Evolutionary conservation across 2,113 vertebrate genomes (phyloP), one percentile per base, ranked within the genome.

Genomic region (Hemibagrus wyckioides): DNA sequence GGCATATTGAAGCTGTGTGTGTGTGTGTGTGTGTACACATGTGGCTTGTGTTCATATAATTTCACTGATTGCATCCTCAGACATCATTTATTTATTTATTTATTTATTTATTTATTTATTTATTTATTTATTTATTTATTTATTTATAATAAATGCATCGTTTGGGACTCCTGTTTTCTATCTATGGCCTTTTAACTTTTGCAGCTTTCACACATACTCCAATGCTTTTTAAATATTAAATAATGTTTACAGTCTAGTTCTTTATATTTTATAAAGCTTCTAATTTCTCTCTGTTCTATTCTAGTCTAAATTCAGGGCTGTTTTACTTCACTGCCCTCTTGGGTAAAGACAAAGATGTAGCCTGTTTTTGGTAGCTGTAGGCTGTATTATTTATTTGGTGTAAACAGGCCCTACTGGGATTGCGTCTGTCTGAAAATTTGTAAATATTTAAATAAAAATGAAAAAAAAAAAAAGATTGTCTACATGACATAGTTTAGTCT

Each of bases 311-410:
- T 17, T 77, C 28, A 0, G 15, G 44, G 25, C 28, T 77, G 13
- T 52, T 77, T 48, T 48, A 50, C 14, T 21, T n/a, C 6, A 5
- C 36, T 67, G 39, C n/a, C 56, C 21, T 82, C 39, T n/a, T 33
- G 28, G 13, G 36, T 17, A 48, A 50, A 33, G 67, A 23, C 44
- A n/a, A 14, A 39, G 21, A 10, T 44, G 25, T 36, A 0, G 67
- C 7, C 23, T 23, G 33, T 25, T 71, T n/a, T 73, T 15, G 13
- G 19, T n/a, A 10, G 30, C 39, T n/a, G 83, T 59, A 56, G 57
- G 83, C 30, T 84, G 23, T 59, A 75, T 84, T 75, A 57, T 84
- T 75, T 54, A 75, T 59, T 52, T 30, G 82, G 14, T 33, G 15
- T 61, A 82, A 82, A 65, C 39, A 82, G 81, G 33, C n/a, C 63